A percentile compares a stretch with the other conserved stretches of the same genome.
These are phyloP conservation scores for Narcine bancroftii DNA, from an alignment of 2,113 vertebrate species.

Conservation along the genomic window DNA sequence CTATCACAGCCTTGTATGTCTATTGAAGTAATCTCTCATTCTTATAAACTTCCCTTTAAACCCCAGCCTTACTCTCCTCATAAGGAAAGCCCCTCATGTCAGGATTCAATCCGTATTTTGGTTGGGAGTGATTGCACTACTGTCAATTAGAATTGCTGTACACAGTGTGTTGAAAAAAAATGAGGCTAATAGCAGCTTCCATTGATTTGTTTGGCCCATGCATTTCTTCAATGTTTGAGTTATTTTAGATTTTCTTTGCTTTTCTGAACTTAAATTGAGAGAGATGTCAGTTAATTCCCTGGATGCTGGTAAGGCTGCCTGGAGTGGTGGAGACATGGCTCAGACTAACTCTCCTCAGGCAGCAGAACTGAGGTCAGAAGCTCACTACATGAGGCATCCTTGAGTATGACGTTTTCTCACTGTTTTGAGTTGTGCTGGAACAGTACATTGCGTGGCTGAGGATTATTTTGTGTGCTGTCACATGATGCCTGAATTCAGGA, in stretches of 20 bases:
- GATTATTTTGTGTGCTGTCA: background rate
- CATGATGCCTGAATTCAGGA: background rate
- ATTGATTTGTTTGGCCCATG: too few species aligned
- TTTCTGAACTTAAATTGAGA: background rate
- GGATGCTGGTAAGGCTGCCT: background rate
- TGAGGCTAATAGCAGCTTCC: too few species aligned
- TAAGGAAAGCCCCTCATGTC: too few species aligned
- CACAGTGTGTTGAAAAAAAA: too few species aligned
- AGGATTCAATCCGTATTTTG: too few species aligned
- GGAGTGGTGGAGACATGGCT: background rate
- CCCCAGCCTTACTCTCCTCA: too few species aligned
- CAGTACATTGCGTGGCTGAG: background rate
- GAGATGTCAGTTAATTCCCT: background rate
- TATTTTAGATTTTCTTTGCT: background rate
- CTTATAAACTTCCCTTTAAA: too few species aligned
- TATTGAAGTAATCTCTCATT: too few species aligned
- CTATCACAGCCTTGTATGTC: too few species aligned
- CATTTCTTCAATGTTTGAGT: background rate
- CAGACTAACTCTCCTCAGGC: background rate
- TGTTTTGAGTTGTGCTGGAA: background rate
- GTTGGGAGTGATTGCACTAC: too few species aligned
- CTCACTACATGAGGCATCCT: background rate
- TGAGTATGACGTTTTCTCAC: background rate
- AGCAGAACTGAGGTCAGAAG: background rate
- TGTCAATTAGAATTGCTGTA: too few species aligned